Percentiles rank a stretch among this genome's conserved stretches.
phyloP scores from a whole-genome alignment of 2,113 vertebrate species.

The Sinocyclocheilus anshuiensis region DNA sequence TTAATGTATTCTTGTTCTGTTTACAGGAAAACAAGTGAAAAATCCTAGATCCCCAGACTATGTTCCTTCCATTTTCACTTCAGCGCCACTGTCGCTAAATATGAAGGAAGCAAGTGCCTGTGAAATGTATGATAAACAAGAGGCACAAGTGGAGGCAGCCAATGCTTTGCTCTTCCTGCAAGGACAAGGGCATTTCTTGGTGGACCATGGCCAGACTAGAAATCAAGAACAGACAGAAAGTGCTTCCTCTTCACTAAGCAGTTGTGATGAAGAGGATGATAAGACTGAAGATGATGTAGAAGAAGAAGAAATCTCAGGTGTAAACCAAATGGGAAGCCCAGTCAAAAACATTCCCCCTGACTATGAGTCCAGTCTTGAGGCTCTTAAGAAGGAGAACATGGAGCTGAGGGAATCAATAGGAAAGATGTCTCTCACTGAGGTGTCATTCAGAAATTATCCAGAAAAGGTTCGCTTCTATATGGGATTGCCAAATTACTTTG shows the following conservation, averaged over 20 bases:
- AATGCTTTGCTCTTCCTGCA: conserved; percentile 76
- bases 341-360: conserved; percentile 47
- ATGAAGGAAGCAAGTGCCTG: conserved; percentile 66
- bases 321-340: conserved; percentile 52
- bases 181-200: conserved; percentile 66
- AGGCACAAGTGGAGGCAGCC: conserved; percentile 76
- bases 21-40: conserved; percentile 77
- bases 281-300: conserved; percentile 34
- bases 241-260: conserved; percentile 62
- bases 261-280: conserved; percentile 59
- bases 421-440: conserved; percentile 75
- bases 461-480: conserved; percentile 79
- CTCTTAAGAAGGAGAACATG: conserved; percentile 73
- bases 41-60: conserved; percentile 76
- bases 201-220: conserved; percentile 38
- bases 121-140: conserved; percentile 73
- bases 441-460: conserved; percentile 71
- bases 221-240: conserved; percentile 59
- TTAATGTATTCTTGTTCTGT: not conserved
- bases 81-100: conserved; percentile 62
- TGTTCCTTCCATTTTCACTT: conserved; percentile 72
- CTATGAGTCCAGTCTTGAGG: conserved; percentile 64
- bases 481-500: conserved; percentile 77
- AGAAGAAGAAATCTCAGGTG: conserved; percentile 50
- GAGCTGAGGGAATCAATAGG: conserved; percentile 72